Percentiles rank a stretch among this genome's conserved stretches.
These are phyloP conservation scores for Tetragnatha montana DNA, from an alignment of 2,888 invertebrate species.

Conservation along the genomic window DNA sequence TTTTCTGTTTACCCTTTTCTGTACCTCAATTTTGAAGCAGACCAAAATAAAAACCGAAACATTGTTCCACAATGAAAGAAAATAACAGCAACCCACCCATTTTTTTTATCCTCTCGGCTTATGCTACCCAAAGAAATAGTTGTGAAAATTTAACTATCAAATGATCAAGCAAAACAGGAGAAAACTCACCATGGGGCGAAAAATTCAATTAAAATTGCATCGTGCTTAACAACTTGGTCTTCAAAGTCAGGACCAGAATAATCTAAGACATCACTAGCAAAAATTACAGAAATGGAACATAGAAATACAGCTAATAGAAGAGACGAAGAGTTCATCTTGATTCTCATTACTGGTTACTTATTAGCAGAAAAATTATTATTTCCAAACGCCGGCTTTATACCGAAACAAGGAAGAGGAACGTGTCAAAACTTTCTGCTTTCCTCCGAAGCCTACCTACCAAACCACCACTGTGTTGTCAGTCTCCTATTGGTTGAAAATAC, in stretches of 20 bases:
- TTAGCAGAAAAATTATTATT: background rate
- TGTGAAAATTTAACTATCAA: background rate
- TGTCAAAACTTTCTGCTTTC: constrained; percentile 33
- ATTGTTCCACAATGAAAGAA: background rate
- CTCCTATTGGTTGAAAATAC: constrained; percentile 63
- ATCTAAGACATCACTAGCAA: constrained; percentile 71
- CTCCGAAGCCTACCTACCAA: constrained; percentile 35
- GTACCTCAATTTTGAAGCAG: too few relatives aligned
- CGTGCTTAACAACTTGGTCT: constrained; percentile 69
- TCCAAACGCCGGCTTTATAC: constrained; percentile 48
- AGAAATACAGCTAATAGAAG: constrained; percentile 1
- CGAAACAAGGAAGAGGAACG: constrained; percentile 47
- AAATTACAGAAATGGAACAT: constrained; percentile 12
- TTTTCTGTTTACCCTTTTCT: too few relatives aligned
- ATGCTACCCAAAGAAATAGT: background rate
- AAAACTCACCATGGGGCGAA: constrained; percentile 68
- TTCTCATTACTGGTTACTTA: background rate
- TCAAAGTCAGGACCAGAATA: constrained; percentile 70
- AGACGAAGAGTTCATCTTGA: constrained; percentile 36
- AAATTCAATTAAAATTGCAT: constrained; percentile 71
- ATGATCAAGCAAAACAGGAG: background rate
- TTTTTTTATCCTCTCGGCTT: background rate
- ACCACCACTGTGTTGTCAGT: constrained; percentile 62
- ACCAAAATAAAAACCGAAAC: too few relatives aligned
- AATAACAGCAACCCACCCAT: too few relatives aligned